Evolutionary conservation across 2,888 invertebrate species (phyloP), one percentile per base, ranked within the genome.

Genomic region (Pyrochroa serraticornis): DNA sequence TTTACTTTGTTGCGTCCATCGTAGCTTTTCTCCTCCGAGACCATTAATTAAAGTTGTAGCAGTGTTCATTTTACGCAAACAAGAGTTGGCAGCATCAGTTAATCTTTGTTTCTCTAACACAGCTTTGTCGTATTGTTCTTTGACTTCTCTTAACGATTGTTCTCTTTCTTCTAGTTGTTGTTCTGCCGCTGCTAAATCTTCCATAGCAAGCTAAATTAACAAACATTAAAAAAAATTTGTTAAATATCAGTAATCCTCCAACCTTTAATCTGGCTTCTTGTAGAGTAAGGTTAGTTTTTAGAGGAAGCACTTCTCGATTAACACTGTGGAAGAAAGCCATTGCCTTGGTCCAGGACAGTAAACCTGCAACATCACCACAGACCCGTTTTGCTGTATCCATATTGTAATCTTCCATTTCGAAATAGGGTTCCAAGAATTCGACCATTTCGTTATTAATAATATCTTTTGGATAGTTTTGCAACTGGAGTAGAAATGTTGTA

Each of bases 391-490:
- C 97, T 50, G 92, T 95, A 72, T 97, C 97, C 92, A 97, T 93
- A 75, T 93, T 95, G 77, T 97, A 97, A 78, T 97, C 97, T 71
- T 96, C 96, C 94, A 95, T 94, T 76, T 90, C 88, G 70, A 95
- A 93, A 78, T 96, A 97, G 0, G 96, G 95, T 65, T 89, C 85
- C 50, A 97, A 79, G 58, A 97, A 83, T 75, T 97, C 97, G 6
- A 97, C 93, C 88, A 97, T 96, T 81, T 97, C 97, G 72, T 94
- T 95, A 77, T 96, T 97, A 60, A 97, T 97, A 6, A 93, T 92
- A 74, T 97, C 97, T 81, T 96, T 95, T 0, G 96, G 95, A 77
- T 96, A 97, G 74, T 94, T 95, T 82, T 96, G 93, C 10, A 97
- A 82, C 75, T 94, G 94, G 3, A 94, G 82, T 37, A 95, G 81